Evolutionary conservation across 1,140 invertebrate species (phyloP), one percentile per base, ranked within the genome.

Genomic region (Rhopalosiphum maidis): DNA sequence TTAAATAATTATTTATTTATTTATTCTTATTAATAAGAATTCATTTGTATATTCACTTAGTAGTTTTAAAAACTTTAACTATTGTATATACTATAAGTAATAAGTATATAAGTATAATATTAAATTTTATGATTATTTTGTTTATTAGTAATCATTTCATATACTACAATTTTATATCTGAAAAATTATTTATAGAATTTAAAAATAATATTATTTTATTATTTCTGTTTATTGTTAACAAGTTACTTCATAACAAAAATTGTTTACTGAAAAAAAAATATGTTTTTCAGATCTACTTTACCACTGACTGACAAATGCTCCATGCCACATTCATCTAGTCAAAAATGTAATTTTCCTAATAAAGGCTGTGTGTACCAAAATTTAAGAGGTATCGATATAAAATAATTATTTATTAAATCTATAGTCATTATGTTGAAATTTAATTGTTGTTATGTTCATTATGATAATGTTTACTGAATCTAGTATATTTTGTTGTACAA

Each of bases 351-450:
- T 37, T 37, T 82, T 41, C 41, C n/a, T 37, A 91, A 91, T 55
- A 91, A 46, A 91, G 30, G 90, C n/a, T 91, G 90, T 91, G 90
- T 51, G 2, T 83, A 91, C 51, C 68, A 91, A 91, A 83, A 82
- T 55, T 48, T 82, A 48, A 93, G 37, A 60, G 83, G 92, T 88
- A 93, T 91, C 77, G 18, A 41, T 18, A 85, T 25, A 5, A n/a
- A 18, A 77, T 21, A 77, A 77, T n/a, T n/a, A n/a, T n/a, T 77
- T 4, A n/a, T 77, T 77, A 18, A n/a, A 77, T 77, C 18, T 77
- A n/a, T 77, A n/a, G n/a, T 35, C 30, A 18, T n/a, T 18, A 77
- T 77, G 25, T 15, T 68, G n/a, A 77, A 77, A 77, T 77, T 18
- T 5, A 77, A n/a, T n/a, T n/a, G 30, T 25, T 68, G 11, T 60